Percentiles rank a stretch among this genome's conserved stretches.
phyloP scores from a whole-genome alignment of 2,113 vertebrate species.

The Oreocharis arfaki region DNA sequence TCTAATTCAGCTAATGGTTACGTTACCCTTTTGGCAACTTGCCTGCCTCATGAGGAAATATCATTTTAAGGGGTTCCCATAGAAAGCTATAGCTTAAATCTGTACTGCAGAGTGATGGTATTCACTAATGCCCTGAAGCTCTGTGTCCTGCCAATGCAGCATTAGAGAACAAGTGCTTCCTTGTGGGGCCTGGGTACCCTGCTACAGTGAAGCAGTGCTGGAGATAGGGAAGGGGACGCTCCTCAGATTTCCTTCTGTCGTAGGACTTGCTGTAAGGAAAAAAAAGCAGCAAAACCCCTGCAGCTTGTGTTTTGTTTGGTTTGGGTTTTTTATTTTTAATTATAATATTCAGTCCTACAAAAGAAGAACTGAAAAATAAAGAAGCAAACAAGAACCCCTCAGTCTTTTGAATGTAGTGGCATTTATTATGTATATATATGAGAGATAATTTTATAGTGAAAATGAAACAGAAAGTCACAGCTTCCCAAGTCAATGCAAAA shows the following conservation, averaged over 20 bases:
- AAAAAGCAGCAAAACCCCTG: neutral
- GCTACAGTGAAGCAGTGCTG: neutral
- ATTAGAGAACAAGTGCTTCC: neutral
- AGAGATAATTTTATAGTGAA: neutral
- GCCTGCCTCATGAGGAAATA: neutral
- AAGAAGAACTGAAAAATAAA: neutral
- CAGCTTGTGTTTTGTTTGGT: neutral
- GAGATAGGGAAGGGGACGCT: neutral
- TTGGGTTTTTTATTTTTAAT: neutral
- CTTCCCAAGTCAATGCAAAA: neutral
- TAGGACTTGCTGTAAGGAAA: neutral
- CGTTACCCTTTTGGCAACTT: neutral
- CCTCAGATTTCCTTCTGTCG: neutral
- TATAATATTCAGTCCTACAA: neutral
- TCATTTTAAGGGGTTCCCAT: neutral
- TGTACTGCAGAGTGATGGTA: neutral
- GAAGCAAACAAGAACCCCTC: neutral
- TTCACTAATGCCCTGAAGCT: neutral
- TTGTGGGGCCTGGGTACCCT: neutral
- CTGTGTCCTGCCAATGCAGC: neutral
- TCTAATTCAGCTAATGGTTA: conserved; percentile 12
- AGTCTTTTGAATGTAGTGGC: neutral
- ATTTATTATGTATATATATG: neutral
- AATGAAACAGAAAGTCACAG: neutral
- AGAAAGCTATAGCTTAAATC: neutral